Evolutionary conservation across 30 jellyfish, hydroid and myxozoan species (phyloP).

Genomic region (Pelagia noctiluca): DNA sequence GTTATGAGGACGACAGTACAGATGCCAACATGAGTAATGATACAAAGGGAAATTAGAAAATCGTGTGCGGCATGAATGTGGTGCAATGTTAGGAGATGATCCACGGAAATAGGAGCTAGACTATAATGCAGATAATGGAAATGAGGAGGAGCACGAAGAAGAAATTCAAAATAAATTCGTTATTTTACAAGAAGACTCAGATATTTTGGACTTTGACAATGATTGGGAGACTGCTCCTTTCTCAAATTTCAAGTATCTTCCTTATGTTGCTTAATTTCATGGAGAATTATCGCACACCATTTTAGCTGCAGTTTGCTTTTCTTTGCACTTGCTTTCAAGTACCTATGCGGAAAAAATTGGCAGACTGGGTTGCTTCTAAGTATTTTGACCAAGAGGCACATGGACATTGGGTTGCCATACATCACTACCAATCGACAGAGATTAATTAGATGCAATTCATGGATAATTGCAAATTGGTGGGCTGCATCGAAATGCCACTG

Average conservation of each 20-base stretch:
- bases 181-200: too few species aligned
- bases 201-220: too few species aligned
- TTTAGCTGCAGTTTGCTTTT: too few species aligned
- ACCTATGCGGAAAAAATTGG: background rate
- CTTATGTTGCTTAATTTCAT: background rate
- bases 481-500: constrained; percentile 10
- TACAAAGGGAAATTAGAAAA: background rate
- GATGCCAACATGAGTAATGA: background rate
- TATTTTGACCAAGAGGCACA: constrained; percentile 13
- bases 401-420: background rate
- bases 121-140: background rate
- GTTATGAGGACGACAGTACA: background rate
- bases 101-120: background rate
- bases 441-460: constrained; percentile 9
- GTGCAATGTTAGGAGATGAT: background rate
- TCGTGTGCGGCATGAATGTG: background rate
- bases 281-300: background rate
- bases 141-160: background rate
- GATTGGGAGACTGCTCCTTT: background rate
- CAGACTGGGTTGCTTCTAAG: background rate
- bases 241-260: background rate
- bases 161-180: background rate
- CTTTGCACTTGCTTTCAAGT: background rate
- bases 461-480: constrained; percentile 8
- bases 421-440: constrained; percentile 19